These are phyloP conservation scores for Pyrrhura leucotis DNA, from an alignment of 2,797 vertebrate genomes.

Conservation along the genomic window DNA sequence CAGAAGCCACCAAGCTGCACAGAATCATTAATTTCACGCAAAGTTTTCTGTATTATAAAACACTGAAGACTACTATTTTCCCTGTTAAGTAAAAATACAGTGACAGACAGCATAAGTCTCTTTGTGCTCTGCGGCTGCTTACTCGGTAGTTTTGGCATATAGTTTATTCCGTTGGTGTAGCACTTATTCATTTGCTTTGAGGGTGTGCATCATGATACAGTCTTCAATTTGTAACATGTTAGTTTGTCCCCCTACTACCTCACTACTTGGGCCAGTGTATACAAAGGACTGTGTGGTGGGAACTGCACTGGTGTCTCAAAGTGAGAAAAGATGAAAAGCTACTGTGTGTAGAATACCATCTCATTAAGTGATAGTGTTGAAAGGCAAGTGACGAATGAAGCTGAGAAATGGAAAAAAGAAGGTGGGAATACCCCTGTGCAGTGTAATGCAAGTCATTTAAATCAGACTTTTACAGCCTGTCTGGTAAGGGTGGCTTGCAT, in stretches of 20 bases:
- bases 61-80: background rate
- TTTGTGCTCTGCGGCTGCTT: background rate
- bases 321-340: background rate
- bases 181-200: background rate
- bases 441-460: background rate
- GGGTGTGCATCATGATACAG: accelerated
- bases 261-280: background rate
- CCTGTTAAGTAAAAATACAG: background rate
- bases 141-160: background rate
- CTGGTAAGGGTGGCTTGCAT: background rate
- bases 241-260: background rate
- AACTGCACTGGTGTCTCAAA: background rate
- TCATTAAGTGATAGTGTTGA: background rate
- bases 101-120: background rate
- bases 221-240: background rate
- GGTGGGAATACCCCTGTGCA: background rate
- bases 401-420: background rate
- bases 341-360: accelerated
- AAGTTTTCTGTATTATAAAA: background rate
- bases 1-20: background rate
- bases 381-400: background rate
- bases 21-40: background rate
- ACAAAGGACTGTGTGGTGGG: background rate
- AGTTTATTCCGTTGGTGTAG: background rate
- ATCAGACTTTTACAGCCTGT: background rate